phyloP scores from a whole-genome alignment of 2,113 vertebrate species.

The Mormoops blainvillei region DNA sequence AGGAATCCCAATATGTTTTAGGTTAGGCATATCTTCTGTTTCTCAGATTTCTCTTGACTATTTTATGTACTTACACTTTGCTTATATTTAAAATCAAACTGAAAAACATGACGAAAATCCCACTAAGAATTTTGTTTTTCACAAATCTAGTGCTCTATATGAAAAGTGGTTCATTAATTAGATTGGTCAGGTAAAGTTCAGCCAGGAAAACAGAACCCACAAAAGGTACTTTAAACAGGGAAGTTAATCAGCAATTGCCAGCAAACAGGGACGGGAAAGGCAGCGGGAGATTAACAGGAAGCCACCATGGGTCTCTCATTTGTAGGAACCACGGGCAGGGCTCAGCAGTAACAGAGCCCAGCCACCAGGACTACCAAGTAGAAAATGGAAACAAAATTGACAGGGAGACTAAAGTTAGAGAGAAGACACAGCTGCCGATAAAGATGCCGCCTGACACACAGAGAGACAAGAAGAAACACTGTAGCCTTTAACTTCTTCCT shows the following conservation, averaged over 20 bases:
- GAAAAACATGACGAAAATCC: background rate
- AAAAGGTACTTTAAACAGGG: background rate
- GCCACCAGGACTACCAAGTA: background rate
- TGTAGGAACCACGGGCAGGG: background rate
- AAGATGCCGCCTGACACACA: background rate
- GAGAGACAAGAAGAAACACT: background rate
- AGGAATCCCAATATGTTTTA: background rate
- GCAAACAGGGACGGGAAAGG: background rate
- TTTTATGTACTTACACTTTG: background rate
- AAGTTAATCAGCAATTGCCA: background rate
- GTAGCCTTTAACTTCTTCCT: background rate
- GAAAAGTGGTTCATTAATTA: background rate
- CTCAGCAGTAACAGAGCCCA: background rate
- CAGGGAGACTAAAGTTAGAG: background rate
- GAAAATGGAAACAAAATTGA: background rate
- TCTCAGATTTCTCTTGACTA: background rate
- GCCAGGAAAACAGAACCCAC: background rate
- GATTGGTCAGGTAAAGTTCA: background rate
- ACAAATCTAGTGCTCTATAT: background rate
- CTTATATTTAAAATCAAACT: background rate
- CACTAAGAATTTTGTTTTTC: background rate
- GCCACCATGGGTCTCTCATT: background rate
- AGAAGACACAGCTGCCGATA: background rate
- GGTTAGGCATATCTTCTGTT: background rate
- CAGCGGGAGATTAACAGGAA: background rate